phyloP scores from a whole-genome alignment of 1,140 invertebrate genomes.

The Microplitis demolitor region DNA sequence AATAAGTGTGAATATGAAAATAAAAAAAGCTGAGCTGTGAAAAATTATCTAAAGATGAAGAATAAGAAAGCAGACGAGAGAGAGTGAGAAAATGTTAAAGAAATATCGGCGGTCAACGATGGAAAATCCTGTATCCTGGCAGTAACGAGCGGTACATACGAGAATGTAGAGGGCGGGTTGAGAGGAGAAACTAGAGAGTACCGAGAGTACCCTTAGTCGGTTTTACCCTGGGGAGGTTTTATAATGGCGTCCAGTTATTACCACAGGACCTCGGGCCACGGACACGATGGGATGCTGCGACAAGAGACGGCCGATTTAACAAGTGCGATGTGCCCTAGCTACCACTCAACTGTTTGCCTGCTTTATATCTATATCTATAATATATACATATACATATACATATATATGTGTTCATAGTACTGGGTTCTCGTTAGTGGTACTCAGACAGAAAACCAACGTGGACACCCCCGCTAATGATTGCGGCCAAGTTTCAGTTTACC shows the following conservation, averaged over 20 bases:
- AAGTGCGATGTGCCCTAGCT: slow-evolving; percentile 36
- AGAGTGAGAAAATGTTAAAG: slow-evolving; percentile 40
- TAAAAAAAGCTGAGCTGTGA: background rate
- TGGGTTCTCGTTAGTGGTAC: slow-evolving; percentile 24
- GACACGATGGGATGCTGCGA: slow-evolving; percentile 58
- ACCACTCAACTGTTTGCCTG: background rate
- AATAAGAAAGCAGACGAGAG: slow-evolving; percentile 12
- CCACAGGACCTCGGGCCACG: slow-evolving; percentile 55
- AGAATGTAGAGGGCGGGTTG: slow-evolving; percentile 30
- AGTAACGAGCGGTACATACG: slow-evolving; percentile 50
- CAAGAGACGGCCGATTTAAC: slow-evolving; percentile 54
- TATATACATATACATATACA: background rate
- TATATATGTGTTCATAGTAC: background rate
- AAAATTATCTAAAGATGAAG: background rate
- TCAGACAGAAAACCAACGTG: slow-evolving; percentile 25
- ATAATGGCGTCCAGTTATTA: slow-evolving; percentile 64
- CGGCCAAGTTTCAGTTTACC: slow-evolving; percentile 22
- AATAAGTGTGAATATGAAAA: background rate
- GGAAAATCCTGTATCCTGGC: slow-evolving; percentile 58
- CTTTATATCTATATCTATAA: background rate
- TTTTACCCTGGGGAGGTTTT: slow-evolving; percentile 60
- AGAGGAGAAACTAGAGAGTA: slow-evolving; percentile 34
- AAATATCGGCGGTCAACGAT: slow-evolving; percentile 59
- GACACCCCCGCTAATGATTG: slow-evolving; percentile 30
- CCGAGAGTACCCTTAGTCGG: slow-evolving; percentile 52